Evolutionary conservation across 2,797 vertebrate genomes (phyloP).

Genomic region (Tenualosa thibaudeaui): DNA sequence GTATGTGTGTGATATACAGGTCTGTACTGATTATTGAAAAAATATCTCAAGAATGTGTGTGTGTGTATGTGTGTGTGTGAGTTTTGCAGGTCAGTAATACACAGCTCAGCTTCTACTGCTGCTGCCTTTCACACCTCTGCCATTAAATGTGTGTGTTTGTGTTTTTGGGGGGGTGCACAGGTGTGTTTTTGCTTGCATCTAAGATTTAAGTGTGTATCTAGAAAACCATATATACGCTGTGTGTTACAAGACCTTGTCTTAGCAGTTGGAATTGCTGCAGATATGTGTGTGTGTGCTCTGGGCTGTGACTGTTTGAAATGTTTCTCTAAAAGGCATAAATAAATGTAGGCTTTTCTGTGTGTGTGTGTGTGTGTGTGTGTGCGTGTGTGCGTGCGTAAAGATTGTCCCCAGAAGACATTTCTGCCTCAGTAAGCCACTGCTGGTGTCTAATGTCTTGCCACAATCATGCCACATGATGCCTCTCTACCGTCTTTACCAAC

Average conservation of each 20-base stretch:
- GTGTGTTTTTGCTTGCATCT: not conserved
- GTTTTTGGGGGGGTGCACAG: no score
- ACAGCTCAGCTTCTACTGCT: not conserved
- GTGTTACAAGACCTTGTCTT: not conserved
- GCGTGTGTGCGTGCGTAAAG: not conserved
- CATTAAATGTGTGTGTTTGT: not conserved
- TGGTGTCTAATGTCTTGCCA: constrained; percentile 16
- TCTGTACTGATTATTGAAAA: not conserved
- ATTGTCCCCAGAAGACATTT: constrained; percentile 14
- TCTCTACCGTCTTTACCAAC: not conserved
- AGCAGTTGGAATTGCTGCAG: not conserved
- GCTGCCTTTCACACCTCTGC: not conserved
- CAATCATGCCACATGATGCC: constrained; percentile 18
- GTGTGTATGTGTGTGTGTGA: constrained; percentile 10
- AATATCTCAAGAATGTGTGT: not conserved
- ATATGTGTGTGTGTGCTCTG: not conserved
- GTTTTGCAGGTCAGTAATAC: not conserved
- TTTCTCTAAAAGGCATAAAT: not conserved
- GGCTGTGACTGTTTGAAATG: not conserved
- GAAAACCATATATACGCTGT: not conserved
- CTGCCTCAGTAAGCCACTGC: constrained; percentile 1
- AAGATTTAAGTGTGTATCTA: no score
- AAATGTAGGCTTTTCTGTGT: not conserved
- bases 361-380: constrained; percentile 17
- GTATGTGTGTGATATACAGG: not conserved